A percentile compares a stretch with the other conserved stretches of the same genome.
phyloP scores from a whole-genome alignment of 2,888 invertebrate species.

The Microchrysa polita region DNA sequence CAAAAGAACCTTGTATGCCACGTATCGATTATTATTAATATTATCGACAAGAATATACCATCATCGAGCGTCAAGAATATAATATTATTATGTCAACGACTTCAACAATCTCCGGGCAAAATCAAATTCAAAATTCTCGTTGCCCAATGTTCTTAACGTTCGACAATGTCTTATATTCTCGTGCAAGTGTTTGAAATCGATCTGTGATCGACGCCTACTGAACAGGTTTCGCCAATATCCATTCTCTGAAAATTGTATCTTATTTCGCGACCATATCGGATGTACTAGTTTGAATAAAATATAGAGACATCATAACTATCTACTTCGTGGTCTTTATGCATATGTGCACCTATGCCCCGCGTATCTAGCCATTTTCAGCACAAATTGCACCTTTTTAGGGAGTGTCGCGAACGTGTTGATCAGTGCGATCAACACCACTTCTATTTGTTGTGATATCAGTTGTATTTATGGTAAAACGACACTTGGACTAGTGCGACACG shows the following conservation, averaged over 20 bases:
- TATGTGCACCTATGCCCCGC: too few relatives aligned
- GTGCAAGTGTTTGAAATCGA: constrained; percentile 32
- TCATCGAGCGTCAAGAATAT: constrained; percentile 7
- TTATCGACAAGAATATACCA: neutral
- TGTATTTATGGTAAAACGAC: too few relatives aligned
- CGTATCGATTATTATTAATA: constrained; percentile 7
- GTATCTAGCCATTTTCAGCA: too few relatives aligned
- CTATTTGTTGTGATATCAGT: too few relatives aligned
- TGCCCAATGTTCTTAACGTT: neutral
- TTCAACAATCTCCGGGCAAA: neutral
- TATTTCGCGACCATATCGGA: constrained; percentile 26
- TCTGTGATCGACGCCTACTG: constrained; percentile 39
- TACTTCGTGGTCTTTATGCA: too few relatives aligned
- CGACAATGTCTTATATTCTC: constrained; percentile 17
- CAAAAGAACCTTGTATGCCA: constrained; percentile 16
- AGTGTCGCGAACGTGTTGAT: neutral
- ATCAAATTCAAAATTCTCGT: neutral
- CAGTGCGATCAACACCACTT: too few relatives aligned
- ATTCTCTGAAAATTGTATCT: constrained; percentile 7
- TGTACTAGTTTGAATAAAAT: constrained; percentile 21
- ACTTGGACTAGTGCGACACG: too few relatives aligned
- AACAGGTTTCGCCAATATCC: constrained; percentile 32
- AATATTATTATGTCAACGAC: constrained; percentile 38
- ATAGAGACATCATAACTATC: neutral
- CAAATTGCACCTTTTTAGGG: neutral